phyloP scores from a whole-genome alignment of 2,888 invertebrate genomes.

The Anaspis maculata region DNA sequence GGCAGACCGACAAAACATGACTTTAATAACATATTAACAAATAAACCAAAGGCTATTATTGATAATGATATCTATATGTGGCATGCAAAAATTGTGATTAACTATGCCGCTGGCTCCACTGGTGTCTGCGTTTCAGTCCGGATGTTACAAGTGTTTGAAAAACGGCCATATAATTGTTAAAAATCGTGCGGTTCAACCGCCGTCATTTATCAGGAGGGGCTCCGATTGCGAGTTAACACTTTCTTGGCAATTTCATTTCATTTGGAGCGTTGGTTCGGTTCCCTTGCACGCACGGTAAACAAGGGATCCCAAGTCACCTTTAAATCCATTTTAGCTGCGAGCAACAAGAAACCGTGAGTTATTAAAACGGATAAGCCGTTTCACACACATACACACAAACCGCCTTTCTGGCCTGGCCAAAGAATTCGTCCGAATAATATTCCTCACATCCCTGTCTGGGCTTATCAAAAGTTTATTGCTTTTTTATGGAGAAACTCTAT shows the following conservation, averaged over 20 bases:
- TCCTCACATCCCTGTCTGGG: constrained; percentile 5
- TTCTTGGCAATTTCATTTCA: constrained; percentile 25
- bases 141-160: too few species aligned
- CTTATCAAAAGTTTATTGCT: constrained; percentile 6
- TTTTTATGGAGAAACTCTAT: constrained; percentile 9
- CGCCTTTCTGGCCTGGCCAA: background rate
- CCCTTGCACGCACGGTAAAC: constrained; percentile 26
- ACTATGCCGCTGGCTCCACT: too few species aligned
- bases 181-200: constrained; percentile 1
- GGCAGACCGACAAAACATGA: too few species aligned
- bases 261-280: constrained; percentile 15
- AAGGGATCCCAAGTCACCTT: constrained; percentile 29
- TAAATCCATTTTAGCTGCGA: constrained; percentile 29
- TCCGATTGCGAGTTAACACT: constrained; percentile 18
- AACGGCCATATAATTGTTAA: too few species aligned
- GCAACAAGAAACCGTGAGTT: constrained; percentile 29
- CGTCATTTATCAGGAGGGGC: constrained; percentile 6
- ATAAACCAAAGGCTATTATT: too few species aligned
- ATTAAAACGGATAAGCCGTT: constrained; percentile 23
- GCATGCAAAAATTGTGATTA: too few species aligned
- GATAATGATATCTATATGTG: too few species aligned
- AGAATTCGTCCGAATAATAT: too few species aligned
- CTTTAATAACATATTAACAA: too few species aligned
- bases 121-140: too few species aligned
- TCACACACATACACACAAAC: constrained; percentile 1